Evolutionary conservation across 2,888 invertebrate species (phyloP).

Genomic region (Physocephala rufipes): DNA sequence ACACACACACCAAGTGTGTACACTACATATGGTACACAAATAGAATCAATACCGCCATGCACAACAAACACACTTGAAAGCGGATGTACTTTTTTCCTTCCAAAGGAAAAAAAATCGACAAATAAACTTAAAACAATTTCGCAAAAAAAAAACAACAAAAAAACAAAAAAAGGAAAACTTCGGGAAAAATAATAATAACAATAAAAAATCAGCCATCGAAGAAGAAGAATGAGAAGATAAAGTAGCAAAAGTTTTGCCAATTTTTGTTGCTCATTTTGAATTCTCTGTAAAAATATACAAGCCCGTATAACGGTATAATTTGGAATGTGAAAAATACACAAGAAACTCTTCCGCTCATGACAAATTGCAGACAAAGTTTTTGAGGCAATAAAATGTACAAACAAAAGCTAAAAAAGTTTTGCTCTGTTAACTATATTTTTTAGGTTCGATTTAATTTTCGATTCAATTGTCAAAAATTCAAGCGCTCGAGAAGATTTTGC

Average conservation of each 20-base stretch:
- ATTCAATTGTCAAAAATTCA: slow-evolving; percentile 14
- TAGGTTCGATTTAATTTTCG: slow-evolving; percentile 8
- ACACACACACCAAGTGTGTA: too few species aligned
- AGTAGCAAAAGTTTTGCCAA: slow-evolving; percentile 21
- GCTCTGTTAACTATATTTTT: slow-evolving; percentile 11
- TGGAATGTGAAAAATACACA: not conserved
- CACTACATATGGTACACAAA: too few species aligned
- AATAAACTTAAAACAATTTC: slow-evolving; percentile 3
- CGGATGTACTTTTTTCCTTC: slow-evolving; percentile 5
- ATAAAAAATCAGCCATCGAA: too few species aligned
- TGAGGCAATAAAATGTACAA: not conserved
- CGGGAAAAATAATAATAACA: not conserved
- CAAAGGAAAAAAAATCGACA: too few species aligned
- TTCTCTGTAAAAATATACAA: not conserved
- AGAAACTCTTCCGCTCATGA: slow-evolving; percentile 20
- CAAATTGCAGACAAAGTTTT: slow-evolving; percentile 24
- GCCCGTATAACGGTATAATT: not conserved
- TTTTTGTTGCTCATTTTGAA: slow-evolving; percentile 24
- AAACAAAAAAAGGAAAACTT: slow-evolving; percentile 6
- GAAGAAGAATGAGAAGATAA: not conserved
- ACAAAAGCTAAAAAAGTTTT: slow-evolving; percentile 6
- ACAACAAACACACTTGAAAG: slow-evolving; percentile 9
- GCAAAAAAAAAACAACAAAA: not conserved
- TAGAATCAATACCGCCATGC: not conserved
- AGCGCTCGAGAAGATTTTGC: not conserved